Percentiles rank a stretch among this genome's conserved stretches.
Evolutionary conservation across 2,888 invertebrate species (phyloP).

Genomic region (Pecten maximus): DNA sequence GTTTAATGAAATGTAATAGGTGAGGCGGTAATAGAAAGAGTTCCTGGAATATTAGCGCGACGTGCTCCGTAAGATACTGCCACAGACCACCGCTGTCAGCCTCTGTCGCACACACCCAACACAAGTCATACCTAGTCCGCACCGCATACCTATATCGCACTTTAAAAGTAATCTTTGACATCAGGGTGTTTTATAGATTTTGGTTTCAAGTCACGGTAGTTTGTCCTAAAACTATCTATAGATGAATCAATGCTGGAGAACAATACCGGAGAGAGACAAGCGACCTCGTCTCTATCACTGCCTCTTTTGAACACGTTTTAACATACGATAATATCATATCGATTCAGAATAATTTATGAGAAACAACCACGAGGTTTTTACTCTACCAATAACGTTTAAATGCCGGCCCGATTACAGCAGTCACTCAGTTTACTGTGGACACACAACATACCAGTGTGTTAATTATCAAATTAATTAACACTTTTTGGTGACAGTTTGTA

Average conservation of each 20-base stretch:
- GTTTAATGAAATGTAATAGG: too few species aligned
- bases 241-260: not conserved
- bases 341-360: slow-evolving; percentile 27
- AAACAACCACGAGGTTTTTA: not conserved
- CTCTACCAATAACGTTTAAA: not conserved
- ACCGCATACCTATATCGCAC: not conserved
- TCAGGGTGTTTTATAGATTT: slow-evolving; percentile 20
- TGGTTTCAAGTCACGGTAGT: not conserved
- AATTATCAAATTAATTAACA: not conserved
- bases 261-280: not conserved
- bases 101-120: not conserved
- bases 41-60: not conserved
- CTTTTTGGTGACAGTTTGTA: not conserved
- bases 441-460: slow-evolving; percentile 1
- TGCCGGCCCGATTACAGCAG: not conserved
- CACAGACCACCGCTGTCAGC: not conserved
- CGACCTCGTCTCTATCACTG: not conserved
- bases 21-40: too few species aligned
- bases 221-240: not conserved
- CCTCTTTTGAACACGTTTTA: not conserved
- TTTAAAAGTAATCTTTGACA: not conserved
- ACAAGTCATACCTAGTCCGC: not conserved
- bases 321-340: slow-evolving; percentile 30
- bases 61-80: not conserved
- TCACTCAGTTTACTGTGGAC: not conserved